A percentile compares a stretch with the other conserved stretches of the same genome.
phyloP scores from a whole-genome alignment of 53 echinoderm and acorn worm species.

The Mesocentrotus franciscanus region DNA sequence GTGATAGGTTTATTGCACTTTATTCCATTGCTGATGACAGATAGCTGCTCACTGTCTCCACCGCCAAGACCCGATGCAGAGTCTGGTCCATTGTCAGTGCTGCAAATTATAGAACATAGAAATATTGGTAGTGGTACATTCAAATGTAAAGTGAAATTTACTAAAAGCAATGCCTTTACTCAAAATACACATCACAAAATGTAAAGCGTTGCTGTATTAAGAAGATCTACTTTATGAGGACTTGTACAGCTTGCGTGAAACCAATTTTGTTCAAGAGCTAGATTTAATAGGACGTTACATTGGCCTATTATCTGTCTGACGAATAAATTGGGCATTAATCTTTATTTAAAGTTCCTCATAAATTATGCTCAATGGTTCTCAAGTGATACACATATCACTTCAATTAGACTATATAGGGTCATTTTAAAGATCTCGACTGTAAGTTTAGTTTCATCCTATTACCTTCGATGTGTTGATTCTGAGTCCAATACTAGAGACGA shows the following conservation, averaged over 20 bases:
- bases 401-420: too few relatives aligned
- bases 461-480: slow-evolving; percentile 3
- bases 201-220: neutral
- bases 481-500: neutral
- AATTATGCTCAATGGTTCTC: too few relatives aligned
- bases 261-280: too few relatives aligned
- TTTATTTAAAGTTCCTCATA: too few relatives aligned
- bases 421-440: too few relatives aligned
- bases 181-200: neutral
- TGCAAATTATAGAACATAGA: neutral
- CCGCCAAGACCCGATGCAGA: neutral
- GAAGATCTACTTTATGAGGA: too few relatives aligned
- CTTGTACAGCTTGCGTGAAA: too few relatives aligned
- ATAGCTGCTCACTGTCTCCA: neutral
- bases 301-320: too few relatives aligned
- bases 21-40: neutral
- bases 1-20: slow-evolving; percentile 35
- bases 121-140: neutral
- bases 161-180: neutral
- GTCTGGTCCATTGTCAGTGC: neutral
- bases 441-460: neutral
- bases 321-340: too few relatives aligned
- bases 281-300: too few relatives aligned
- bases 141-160: neutral
- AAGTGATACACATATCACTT: too few relatives aligned